Conservation (phyloP, 2,797 vertebrate species). For the Manis crassicaudata region DNA sequence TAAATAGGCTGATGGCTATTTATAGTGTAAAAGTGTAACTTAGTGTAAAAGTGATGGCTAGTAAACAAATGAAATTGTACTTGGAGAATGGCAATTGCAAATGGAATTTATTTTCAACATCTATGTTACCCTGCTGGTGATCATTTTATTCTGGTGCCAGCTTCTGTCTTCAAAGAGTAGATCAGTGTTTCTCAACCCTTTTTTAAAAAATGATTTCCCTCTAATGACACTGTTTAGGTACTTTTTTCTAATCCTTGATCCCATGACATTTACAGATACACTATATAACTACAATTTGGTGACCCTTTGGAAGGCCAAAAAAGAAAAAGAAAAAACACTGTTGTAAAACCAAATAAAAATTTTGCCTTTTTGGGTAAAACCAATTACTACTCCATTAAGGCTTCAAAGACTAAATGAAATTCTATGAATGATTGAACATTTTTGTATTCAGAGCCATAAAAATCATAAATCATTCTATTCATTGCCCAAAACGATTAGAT, state of each 20-base stretch:
- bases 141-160: neutral
- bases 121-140: neutral
- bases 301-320: neutral
- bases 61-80: neutral
- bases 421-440: neutral
- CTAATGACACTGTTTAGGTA: neutral
- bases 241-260: neutral
- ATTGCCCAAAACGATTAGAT: neutral
- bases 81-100: neutral
- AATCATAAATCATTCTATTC: neutral
- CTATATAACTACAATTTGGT: neutral
- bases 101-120: neutral
- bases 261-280: neutral
- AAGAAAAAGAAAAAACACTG: neutral
- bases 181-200: neutral
- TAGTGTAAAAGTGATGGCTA: neutral
- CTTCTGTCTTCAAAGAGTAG: neutral
- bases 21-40: neutral
- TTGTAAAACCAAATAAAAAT: neutral
- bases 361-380: neutral
- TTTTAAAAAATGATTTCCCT: neutral
- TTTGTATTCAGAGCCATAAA: constrained; percentile 20
- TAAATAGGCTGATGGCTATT: neutral
- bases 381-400: neutral
- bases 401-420: constrained; percentile 17